Base-by-base conservation (phyloP, 2,888 invertebrate genomes). In the Plutella xylostella region DNA sequence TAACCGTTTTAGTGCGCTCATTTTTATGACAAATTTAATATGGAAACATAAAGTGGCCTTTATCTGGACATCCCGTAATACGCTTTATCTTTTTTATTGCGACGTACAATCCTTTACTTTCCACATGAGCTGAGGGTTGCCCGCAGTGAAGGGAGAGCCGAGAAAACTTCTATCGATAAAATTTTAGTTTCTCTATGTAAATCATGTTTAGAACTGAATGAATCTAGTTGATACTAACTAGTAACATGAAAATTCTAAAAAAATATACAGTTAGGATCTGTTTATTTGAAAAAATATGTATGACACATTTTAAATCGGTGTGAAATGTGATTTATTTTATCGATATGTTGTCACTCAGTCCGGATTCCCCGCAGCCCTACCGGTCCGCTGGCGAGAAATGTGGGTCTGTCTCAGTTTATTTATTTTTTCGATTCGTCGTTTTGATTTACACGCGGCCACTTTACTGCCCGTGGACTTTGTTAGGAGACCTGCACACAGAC, bases 381-480 rank as follows among this genome's bases (percentile, higher is more conserved):
- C n/a, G n/a, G n/a, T n/a, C n/a, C 15, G 33, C 15, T 33, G 7
- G 37, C 37, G 12, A 18, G 70, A 70, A 68, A 68, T 64, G 71
- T 71, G 65, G 61, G 63, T 58, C 53, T 57, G 66, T 65, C 61
- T 63, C 61, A 65, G 68, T 63, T 67, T 68, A 65, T 73, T 67
- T 70, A 61, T 64, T 64, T 66, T 75, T 76, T 76, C 66, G 67
- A 75, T 72, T 73, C 66, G 65, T 73, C 71, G 65, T 72, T 77
- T 75, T 80, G 80, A 80, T 80, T 80, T 82, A 80, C 78, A 76
- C 69, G 67, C 76, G 68, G 63, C 64, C 72, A 69, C 68, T 79
- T 80, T 76, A 79, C 74, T 71, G 72, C 72, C 68, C 65, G 68
- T 68, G 68, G 72, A 79, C 78, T 78, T 82, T 82, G 78, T 82